Conservation (phyloP, 2,888 invertebrate species). For the Drosophila dives region DNA sequence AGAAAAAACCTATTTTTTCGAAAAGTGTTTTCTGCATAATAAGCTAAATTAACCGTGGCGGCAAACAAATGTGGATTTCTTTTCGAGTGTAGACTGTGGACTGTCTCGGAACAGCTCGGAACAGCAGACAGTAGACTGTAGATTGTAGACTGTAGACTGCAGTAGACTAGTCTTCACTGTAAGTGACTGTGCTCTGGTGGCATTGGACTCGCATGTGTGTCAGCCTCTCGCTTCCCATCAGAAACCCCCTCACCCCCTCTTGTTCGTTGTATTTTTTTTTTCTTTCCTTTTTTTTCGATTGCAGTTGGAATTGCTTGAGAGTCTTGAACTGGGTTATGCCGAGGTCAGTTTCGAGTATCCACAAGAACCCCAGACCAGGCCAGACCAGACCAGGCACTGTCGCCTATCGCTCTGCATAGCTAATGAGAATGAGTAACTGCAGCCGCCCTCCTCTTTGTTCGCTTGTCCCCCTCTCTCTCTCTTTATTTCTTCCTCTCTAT, state of each 20-base stretch:
- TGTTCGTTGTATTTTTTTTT: background rate
- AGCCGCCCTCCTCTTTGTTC: constrained; percentile 14
- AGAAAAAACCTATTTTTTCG: background rate
- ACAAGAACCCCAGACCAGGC: background rate
- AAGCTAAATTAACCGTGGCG: background rate
- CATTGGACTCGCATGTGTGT: constrained; percentile 59
- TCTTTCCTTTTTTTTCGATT: background rate
- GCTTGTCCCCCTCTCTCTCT: background rate
- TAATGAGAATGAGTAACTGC: constrained; percentile 66
- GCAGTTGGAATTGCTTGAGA: constrained; percentile 21
- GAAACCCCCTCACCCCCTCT: background rate
- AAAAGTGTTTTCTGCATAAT: background rate
- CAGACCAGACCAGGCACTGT: background rate
- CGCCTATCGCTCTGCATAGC: constrained; percentile 46
- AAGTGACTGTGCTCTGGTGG: constrained; percentile 52
- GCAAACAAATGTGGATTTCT: too few relatives aligned
- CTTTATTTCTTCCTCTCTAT: background rate
- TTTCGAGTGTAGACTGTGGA: background rate
- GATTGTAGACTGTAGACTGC: background rate
- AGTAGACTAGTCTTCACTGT: constrained; percentile 39
- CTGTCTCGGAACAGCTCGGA: background rate
- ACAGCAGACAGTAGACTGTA: constrained; percentile 4
- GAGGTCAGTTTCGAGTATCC: constrained; percentile 49
- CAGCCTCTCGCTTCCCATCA: background rate
- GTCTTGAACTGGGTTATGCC: constrained; percentile 60